A percentile compares a stretch with the other conserved stretches of the same genome.
These are phyloP conservation scores for Mobula hypostoma DNA, from an alignment of 2,113 vertebrate genomes.

Conservation along the genomic window DNA sequence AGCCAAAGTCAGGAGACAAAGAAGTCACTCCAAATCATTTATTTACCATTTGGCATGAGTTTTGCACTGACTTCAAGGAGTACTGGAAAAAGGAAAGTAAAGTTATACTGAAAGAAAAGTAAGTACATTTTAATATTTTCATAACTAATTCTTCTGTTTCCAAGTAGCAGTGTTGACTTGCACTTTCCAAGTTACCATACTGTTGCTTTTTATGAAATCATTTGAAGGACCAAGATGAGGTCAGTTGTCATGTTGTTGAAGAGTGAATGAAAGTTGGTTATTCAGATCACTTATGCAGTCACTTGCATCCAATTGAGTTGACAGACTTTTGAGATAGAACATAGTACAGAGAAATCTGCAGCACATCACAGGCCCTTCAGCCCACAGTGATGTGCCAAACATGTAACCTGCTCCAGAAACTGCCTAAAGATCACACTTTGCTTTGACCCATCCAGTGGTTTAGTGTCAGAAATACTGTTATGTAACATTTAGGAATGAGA, in stretches of 20 bases:
- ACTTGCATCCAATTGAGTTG: not conserved
- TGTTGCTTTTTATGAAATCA: not conserved
- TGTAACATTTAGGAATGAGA: not conserved
- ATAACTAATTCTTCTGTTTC: not conserved
- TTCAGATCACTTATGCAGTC: not conserved
- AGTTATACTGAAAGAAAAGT: conserved; percentile 88
- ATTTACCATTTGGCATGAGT: conserved; percentile 94
- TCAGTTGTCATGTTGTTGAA: not conserved
- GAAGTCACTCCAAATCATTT: conserved; percentile 84
- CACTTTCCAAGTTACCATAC: not conserved
- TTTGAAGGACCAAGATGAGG: not conserved
- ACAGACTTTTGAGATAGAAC: too few relatives aligned
- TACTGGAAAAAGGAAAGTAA: conserved; percentile 97
- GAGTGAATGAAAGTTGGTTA: not conserved
- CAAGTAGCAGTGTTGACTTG: not conserved
- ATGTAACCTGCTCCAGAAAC: too few relatives aligned
- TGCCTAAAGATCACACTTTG: not conserved
- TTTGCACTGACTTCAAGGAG: conserved; percentile 94
- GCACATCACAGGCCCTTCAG: too few relatives aligned
- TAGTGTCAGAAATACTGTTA: not conserved
- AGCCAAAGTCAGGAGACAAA: conserved; percentile 86
- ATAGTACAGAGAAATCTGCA: too few relatives aligned
- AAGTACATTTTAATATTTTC: conserved; percentile 39
- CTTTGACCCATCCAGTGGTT: not conserved
- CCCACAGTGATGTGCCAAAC: too few relatives aligned